Base-by-base conservation (phyloP, 2,797 vertebrate genomes). In the Rachycentron canadum region DNA sequence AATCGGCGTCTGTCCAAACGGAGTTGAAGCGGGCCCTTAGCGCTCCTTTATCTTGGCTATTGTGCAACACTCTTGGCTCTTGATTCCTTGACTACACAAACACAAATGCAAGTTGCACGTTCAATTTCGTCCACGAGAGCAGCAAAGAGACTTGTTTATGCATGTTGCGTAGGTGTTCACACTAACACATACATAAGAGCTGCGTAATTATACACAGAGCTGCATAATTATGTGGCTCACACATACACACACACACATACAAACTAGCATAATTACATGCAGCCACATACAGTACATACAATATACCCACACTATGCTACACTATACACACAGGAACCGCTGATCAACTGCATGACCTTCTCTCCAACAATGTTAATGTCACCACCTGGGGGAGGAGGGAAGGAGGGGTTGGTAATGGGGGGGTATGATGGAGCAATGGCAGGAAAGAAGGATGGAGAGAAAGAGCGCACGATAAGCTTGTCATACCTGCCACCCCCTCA, bases 341-440 rank as follows among this genome's bases (percentile, higher is more conserved):
- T 91, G 90, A 92, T 92, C 85, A 87, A 88, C 86, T 85, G 82
- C 69, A 66, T 91, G 92, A 93, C 92, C 93, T 93, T 93, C 91
- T 88, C 90, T 69, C 57, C 62, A 86, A 91, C 89, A 92, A 89
- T 89, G 87, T 89, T 92, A 91, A 92, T 93, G 92, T 90, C 92
- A 93, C 89, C 89, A 87, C 90, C 91, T 88, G 71, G 82, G 87
- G 91, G 88, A 79, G 76, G 65, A 53, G 21, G 43, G 7, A 21
- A n/a, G 30, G 7, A 2, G 7, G 14, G 32, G 32, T 32, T 32
- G 32, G 32, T 3, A 32, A 32, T 25, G 43, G 26, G 6, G 57
- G 50, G 71, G 0, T 14, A 21, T 68, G 76, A 89, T 62, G 80
- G 84, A 86, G 73, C 69, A 85, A 90, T 60, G 76, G 78, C 16